These are phyloP conservation scores for Thomomys bottae DNA, from an alignment of 2,113 vertebrate species.

Conservation along the genomic window DNA sequence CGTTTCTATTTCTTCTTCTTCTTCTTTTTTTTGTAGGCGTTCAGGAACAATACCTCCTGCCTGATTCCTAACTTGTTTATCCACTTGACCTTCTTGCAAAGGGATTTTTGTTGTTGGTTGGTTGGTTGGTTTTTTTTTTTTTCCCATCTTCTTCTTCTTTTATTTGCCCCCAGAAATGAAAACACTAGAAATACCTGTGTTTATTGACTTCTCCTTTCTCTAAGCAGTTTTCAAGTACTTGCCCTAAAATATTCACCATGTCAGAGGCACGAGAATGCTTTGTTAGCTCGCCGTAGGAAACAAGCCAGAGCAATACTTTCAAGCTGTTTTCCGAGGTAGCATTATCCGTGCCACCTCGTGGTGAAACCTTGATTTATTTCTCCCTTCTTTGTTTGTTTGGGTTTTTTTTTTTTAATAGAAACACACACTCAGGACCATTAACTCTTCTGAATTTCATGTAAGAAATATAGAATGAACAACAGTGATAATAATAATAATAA, in stretches of 20 bases:
- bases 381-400: background rate
- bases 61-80: background rate
- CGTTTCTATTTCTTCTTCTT: background rate
- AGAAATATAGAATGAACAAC: background rate
- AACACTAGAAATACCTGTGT: slow-evolving; percentile 26
- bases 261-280: background rate
- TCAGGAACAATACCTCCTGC: background rate
- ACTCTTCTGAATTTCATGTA: slow-evolving; percentile 11
- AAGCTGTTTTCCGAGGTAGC: slow-evolving; percentile 2
- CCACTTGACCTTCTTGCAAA: background rate
- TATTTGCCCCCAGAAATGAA: background rate
- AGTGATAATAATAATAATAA: background rate
- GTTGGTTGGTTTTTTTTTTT: no score
- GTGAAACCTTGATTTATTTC: background rate
- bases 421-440: background rate
- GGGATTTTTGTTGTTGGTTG: no score
- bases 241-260: background rate
- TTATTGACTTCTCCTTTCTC: background rate
- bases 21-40: background rate
- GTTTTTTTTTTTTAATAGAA: background rate
- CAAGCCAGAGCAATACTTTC: background rate
- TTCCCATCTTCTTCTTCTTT: no score
- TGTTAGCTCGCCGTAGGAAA: background rate
- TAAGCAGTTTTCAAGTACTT: slow-evolving; percentile 32
- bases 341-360: background rate